These are phyloP conservation scores for Microplitis manilae DNA, from an alignment of 2,888 invertebrate species.

Conservation along the genomic window DNA sequence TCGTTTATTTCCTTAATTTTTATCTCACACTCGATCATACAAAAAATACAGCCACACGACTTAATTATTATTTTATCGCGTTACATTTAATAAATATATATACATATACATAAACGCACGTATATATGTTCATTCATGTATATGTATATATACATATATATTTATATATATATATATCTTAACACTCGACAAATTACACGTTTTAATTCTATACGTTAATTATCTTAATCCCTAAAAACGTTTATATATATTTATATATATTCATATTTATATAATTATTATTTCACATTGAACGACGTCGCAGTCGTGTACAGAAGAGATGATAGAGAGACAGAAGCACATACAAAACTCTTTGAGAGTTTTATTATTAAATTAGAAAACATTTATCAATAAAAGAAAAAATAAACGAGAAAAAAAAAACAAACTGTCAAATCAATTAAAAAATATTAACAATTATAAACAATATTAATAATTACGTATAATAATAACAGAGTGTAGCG, in stretches of 20 bases:
- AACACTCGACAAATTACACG: constrained; percentile 1
- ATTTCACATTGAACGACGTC: background rate
- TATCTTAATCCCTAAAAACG: background rate
- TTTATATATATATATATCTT: background rate
- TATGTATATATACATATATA: background rate
- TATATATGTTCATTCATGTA: background rate
- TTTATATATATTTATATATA: background rate
- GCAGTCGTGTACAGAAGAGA: background rate
- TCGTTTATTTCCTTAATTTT: constrained; percentile 62
- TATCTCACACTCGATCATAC: constrained; percentile 60
- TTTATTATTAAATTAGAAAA: constrained; percentile 17
- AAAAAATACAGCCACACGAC: constrained; percentile 67
- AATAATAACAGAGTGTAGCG: background rate
- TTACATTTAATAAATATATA: constrained; percentile 4
- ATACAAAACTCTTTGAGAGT: background rate
- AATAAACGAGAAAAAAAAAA: background rate
- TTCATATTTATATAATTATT: background rate
- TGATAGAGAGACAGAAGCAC: constrained; percentile 1
- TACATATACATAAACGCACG: background rate
- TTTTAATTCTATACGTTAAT: background rate
- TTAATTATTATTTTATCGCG: constrained; percentile 57
- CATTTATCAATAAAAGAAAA: background rate
- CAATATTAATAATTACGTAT: constrained; percentile 25
- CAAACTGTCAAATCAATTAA: background rate
- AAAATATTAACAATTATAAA: constrained; percentile 63